Evolutionary conservation across 2,797 vertebrate genomes (phyloP), one percentile per base, ranked within the genome.

Genomic region (Acanthurus leucopareius): DNA sequence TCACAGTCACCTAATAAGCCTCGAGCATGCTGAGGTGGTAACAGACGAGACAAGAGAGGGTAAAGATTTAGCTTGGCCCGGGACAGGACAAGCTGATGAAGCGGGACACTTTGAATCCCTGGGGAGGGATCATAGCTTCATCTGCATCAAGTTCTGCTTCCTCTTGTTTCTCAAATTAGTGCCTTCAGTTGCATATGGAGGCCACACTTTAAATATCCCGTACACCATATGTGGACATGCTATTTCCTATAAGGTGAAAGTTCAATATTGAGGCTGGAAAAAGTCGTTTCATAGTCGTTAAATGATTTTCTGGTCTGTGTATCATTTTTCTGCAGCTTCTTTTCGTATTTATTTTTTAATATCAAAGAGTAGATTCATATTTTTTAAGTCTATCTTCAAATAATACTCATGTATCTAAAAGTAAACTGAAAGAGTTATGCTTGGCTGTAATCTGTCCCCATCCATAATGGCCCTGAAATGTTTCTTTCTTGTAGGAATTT

Each of bases 111-210:
- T 82, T 56, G 51, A 60, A 9, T 72, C 87, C 66, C 83, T 3
- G 20, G 60, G 58, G 88, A 79, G 61, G 68, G 76, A 82, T 90
- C 73, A 61, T 45, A 51, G 73, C 69, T 75, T 66, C 1, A 13
- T 49, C 67, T 62, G 80, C 81, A 76, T 88, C 83, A 11, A 67
- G 70, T 91, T 90, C 80, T 87, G 79, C 83, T 86, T 88, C 87
- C 82, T 88, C 82, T 90, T 62, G 63, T 83, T 87, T 89, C 86
- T 92, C 85, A 85, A 84, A 86, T 90, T 82, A 86, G 88, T 68
- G 77, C 84, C 79, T 88, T 81, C 83, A 69, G 80, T 88, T 85
- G 78, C 69, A 76, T 67, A 71, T 44, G 57, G 74, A 73, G 59
- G 61, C 58, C 32, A 22, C 3, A 15, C 69, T 80, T 80, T 73